Percentiles rank a stretch among this genome's conserved stretches.
These are phyloP conservation scores for Acanthochromis polyacanthus DNA, from an alignment of 2,113 vertebrate genomes.

Conservation along the genomic window DNA sequence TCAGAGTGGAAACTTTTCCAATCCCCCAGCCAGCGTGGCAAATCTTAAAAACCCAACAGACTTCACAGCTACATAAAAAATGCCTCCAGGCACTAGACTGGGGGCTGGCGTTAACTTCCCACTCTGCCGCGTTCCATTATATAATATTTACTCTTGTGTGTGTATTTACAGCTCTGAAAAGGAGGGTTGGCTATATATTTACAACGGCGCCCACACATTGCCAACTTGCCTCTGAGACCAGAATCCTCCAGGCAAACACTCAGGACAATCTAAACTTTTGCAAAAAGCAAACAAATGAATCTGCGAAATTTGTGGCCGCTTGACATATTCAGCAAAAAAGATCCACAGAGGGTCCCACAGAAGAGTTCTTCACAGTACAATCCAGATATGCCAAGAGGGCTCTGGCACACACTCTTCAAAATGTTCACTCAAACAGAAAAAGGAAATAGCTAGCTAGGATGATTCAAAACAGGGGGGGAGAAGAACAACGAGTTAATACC, in stretches of 20 bases:
- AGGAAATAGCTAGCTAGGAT: constrained; percentile 7
- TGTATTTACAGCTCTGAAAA: constrained; percentile 40
- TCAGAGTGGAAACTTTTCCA: constrained; percentile 3
- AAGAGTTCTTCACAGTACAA: constrained; percentile 36
- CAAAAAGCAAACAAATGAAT: neutral
- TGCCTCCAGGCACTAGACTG: constrained; percentile 23
- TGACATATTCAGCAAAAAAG: constrained; percentile 25
- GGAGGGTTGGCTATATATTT: constrained; percentile 19
- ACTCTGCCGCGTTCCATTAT: constrained; percentile 17
- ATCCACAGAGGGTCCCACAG: neutral
- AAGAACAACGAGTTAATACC: constrained; percentile 10
- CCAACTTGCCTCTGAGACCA: constrained; percentile 9
- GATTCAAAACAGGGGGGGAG: neutral
- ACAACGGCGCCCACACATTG: constrained; percentile 12
- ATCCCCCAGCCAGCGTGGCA: neutral
- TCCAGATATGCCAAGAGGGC: neutral
- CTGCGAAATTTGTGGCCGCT: constrained; percentile 29
- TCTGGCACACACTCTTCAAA: neutral
- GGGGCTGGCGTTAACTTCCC: constrained; percentile 33
- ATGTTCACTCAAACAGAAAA: neutral
- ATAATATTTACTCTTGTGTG: constrained; percentile 9
- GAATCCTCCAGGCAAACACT: constrained; percentile 7
- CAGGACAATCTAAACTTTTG: neutral
- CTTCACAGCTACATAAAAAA: constrained; percentile 33
- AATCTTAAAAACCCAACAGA: constrained; percentile 20